Percentiles rank a stretch among this genome's conserved stretches.
phyloP scores from a whole-genome alignment of 2,797 vertebrate genomes.

The Takifugu rubripes region DNA sequence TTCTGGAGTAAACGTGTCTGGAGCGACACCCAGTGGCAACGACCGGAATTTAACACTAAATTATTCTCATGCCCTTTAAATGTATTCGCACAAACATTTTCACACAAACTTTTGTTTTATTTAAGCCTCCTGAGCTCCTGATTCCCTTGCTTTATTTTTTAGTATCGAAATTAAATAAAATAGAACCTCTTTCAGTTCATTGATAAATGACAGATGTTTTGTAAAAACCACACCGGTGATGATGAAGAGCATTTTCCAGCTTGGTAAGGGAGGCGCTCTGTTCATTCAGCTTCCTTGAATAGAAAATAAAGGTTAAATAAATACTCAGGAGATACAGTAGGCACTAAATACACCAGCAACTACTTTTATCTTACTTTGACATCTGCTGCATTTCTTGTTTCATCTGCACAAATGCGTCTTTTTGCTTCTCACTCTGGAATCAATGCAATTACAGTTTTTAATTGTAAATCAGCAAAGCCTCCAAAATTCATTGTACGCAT shows the following conservation, averaged over 20 bases:
- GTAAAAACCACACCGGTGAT: conserved; percentile 62
- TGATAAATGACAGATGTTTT: not conserved
- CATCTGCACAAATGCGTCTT: conserved; percentile 76
- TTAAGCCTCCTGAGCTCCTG: no score
- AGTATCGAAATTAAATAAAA: not conserved
- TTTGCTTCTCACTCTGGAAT: conserved; percentile 79
- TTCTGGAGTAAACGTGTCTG: conserved; percentile 11
- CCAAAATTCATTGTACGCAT: no score
- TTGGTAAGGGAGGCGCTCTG: conserved; percentile 71
- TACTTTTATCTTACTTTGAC: conserved; percentile 69
- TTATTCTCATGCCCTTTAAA: not conserved
- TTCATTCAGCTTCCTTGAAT: conserved; percentile 70
- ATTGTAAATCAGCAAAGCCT: no score
- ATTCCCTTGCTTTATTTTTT: not conserved
- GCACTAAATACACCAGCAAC: not conserved
- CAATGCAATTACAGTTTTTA: not conserved
- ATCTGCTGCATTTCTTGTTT: conserved; percentile 80
- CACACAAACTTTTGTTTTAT: no score
- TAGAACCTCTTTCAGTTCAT: not conserved
- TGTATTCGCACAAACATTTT: no score
- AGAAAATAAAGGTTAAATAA: not conserved
- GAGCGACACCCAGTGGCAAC: conserved; percentile 59
- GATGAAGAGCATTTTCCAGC: conserved; percentile 69
- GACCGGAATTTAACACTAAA: not conserved
- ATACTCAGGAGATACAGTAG: not conserved